Evolutionary conservation across 2,888 invertebrate genomes (phyloP).

Genomic region (Teleogryllus oceanicus): DNA sequence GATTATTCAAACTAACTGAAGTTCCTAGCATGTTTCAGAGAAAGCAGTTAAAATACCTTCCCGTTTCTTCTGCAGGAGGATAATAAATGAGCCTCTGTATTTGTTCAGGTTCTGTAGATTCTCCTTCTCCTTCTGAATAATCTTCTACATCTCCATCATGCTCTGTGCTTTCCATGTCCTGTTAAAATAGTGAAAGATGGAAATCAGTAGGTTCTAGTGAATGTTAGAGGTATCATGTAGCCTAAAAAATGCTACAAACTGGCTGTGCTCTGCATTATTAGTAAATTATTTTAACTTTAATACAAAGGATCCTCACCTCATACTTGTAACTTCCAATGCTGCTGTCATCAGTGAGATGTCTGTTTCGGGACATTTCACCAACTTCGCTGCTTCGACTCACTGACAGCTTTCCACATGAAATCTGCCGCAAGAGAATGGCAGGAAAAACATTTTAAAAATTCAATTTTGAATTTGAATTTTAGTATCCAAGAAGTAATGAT

Average conservation of each 20-base stretch:
- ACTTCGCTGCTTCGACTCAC: constrained; percentile 47
- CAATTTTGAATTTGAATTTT: too few species aligned
- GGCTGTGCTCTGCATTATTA: background rate
- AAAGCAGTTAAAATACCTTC: constrained; percentile 45
- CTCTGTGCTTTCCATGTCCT: constrained; percentile 66
- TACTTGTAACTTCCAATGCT: constrained; percentile 67
- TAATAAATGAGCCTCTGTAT: constrained; percentile 65
- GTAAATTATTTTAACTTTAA: constrained; percentile 21
- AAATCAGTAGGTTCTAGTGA: too few species aligned
- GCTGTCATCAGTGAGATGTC: constrained; percentile 67
- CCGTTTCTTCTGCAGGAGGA: constrained; percentile 63
- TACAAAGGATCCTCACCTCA: constrained; percentile 52
- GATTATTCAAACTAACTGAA: too few species aligned
- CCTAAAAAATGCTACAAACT: background rate
- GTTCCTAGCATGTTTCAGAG: too few species aligned
- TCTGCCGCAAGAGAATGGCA: constrained; percentile 39
- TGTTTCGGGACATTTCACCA: constrained; percentile 51
- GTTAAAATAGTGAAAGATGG: background rate
- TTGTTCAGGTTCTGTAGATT: constrained; percentile 68
- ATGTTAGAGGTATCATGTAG: too few species aligned
- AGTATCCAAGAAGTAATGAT: too few species aligned
- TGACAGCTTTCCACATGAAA: constrained; percentile 47
- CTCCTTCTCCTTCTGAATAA: constrained; percentile 75
- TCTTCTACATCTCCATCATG: constrained; percentile 85
- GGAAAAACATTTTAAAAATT: constrained; percentile 18